Evolutionary conservation across 2,113 vertebrate species (phyloP).

Genomic region (Paradoxurus hermaphroditus): DNA sequence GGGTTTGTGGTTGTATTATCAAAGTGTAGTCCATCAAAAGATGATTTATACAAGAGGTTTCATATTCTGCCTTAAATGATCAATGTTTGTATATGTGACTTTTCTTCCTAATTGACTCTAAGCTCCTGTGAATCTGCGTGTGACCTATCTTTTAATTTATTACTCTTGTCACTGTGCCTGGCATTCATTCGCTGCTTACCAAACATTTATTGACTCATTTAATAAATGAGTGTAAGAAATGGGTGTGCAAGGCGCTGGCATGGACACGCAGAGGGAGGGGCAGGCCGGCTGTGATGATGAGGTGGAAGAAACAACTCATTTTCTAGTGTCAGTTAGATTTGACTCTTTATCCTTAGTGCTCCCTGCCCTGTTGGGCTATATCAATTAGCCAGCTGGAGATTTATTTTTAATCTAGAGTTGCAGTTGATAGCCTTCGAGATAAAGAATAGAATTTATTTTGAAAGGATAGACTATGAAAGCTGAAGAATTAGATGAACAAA

Average conservation of each 20-base stretch:
- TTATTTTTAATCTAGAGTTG: background rate
- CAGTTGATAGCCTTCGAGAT: background rate
- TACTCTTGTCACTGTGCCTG: background rate
- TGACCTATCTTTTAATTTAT: background rate
- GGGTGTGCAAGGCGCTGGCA: background rate
- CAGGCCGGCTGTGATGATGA: background rate
- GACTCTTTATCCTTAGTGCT: background rate
- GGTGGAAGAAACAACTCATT: background rate
- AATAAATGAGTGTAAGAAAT: background rate
- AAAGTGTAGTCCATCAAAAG: background rate
- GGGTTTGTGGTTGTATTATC: background rate
- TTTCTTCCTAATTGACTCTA: background rate
- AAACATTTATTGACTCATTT: background rate
- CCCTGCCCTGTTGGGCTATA: background rate
- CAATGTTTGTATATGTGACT: background rate
- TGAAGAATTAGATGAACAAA: background rate
- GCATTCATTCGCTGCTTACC: background rate
- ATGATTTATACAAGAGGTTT: background rate
- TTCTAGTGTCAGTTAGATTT: background rate
- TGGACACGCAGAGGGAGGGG: rapidly evolving
- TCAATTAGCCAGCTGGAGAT: background rate
- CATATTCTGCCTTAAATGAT: background rate
- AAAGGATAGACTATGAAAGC: background rate
- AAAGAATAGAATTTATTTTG: background rate
- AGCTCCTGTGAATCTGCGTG: background rate